Base-by-base conservation (phyloP, 2,888 invertebrate species). In the Lepas anatifera region DNA sequence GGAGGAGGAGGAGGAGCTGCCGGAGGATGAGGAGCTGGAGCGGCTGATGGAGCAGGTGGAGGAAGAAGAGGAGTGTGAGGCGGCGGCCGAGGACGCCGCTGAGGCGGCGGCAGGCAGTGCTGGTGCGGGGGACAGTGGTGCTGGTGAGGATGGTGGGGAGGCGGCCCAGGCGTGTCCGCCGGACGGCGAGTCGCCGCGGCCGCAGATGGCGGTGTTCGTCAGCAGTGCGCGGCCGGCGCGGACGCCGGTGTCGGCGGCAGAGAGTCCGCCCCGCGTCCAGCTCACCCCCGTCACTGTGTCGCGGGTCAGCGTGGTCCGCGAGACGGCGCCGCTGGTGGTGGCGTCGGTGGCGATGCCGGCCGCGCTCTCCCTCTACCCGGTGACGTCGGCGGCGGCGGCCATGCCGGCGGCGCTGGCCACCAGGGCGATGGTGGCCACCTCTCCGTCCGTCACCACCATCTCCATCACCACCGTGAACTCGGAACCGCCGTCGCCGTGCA, bases 1-100 rank as follows among this genome's bases (percentile, higher is more conserved):
- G 29, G 50, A 68, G 16, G 37, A 69, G 35, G 35, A 69, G 39
- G 58, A 68, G 35, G 39, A 68, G 32, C n/a, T 27, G n/a, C 48
- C 29, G 11, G 52, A 27, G 35, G 68, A 52, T n/a, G 52, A 32
- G 52, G 52, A 52, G 39, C 37, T 41, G 52, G 37, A 50, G 50
- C 35, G 39, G 52, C 18, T 37, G 52, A 52, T 50, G 68, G 68
- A 37, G 37, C 48, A 43, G 35, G 68, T n/a, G 50, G 35, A 35
- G 35, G 68, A 68, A 35, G 52, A 39, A 52, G 50, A 27, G 32
- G 68, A 67, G 22, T 58, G 32, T 27, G 48, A 46, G 35, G 32
- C 25, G 22, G n/a, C n/a, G 29, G n/a, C 27, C n/a, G 46, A 32
- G 22, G 68, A 27, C 46, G 48, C 43, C 39, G 37, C 35, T 16